A percentile compares a stretch with the other conserved stretches of the same genome.
These are phyloP conservation scores for Latrodectus hesperus DNA, from an alignment of 2,888 invertebrate species.

Conservation along the genomic window DNA sequence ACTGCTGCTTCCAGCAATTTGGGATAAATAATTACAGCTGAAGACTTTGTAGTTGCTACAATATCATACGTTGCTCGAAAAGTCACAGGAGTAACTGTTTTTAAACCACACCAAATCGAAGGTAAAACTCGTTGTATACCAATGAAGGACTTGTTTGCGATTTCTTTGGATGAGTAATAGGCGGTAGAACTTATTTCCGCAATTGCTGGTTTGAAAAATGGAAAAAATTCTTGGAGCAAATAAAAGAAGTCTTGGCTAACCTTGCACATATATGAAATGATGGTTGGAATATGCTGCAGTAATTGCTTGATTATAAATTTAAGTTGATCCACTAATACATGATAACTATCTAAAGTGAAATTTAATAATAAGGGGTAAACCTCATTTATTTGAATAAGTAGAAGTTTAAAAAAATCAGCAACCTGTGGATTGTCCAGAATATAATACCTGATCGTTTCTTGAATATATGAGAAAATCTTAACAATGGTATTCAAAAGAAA, in stretches of 20 bases:
- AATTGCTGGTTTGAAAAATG: not conserved
- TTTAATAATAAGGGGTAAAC: not conserved
- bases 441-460: not conserved
- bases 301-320: not conserved
- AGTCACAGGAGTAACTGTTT: constrained; percentile 9
- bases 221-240: no score
- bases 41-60: constrained; percentile 22
- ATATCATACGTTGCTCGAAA: constrained; percentile 34
- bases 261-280: not conserved
- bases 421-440: no score
- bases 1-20: constrained; percentile 15
- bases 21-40: constrained; percentile 18
- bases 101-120: constrained; percentile 5
- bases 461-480: not conserved
- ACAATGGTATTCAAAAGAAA: not conserved
- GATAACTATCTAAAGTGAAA: not conserved
- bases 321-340: not conserved
- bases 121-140: constrained; percentile 24
- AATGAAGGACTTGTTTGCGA: constrained; percentile 13
- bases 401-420: not conserved
- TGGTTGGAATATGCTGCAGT: not conserved
- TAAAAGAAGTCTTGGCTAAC: no score
- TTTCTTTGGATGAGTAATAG: constrained; percentile 4
- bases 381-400: not conserved
- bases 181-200: constrained; percentile 22